Conservation (phyloP, 1,140 invertebrate genomes). For the Ips typographus region DNA sequence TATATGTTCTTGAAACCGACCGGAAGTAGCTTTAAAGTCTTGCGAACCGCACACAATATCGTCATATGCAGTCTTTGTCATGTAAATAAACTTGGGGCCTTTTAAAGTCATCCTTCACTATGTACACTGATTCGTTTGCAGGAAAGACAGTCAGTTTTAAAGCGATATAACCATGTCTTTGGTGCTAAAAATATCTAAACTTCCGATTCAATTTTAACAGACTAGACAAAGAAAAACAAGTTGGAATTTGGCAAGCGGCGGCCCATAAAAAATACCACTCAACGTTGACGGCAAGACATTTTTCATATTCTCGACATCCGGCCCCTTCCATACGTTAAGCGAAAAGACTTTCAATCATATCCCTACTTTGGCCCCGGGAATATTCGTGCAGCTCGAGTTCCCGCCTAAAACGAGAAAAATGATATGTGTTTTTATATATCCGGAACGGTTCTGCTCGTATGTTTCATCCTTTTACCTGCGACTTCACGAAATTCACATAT, state of each 20-base stretch:
- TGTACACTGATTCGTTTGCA: too few relatives aligned
- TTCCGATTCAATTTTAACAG: too few relatives aligned
- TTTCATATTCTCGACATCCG: conserved; percentile 12
- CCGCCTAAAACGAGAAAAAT: conserved; percentile 23
- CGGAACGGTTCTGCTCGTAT: conserved; percentile 10
- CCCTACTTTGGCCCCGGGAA: not conserved
- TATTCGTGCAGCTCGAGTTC: conserved; percentile 22
- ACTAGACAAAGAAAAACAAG: not conserved
- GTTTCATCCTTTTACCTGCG: conserved; percentile 9
- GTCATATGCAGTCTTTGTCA: not conserved
- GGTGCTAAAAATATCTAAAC: too few relatives aligned
- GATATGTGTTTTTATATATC: conserved; percentile 31
- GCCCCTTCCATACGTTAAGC: conserved; percentile 13
- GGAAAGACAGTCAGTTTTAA: too few relatives aligned
- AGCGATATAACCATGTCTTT: too few relatives aligned
- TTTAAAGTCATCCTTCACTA: too few relatives aligned
- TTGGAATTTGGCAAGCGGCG: conserved; percentile 4
- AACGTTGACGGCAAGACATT: conserved; percentile 15
- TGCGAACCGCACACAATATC: not conserved
- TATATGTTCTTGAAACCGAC: not conserved
- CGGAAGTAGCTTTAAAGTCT: not conserved
- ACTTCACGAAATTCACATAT: not conserved
- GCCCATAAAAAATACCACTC: conserved; percentile 23
- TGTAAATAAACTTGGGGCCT: not conserved
- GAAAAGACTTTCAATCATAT: conserved; percentile 27